Evolutionary conservation across 1,140 invertebrate species (phyloP).

Genomic region (Ephestia elutella): DNA sequence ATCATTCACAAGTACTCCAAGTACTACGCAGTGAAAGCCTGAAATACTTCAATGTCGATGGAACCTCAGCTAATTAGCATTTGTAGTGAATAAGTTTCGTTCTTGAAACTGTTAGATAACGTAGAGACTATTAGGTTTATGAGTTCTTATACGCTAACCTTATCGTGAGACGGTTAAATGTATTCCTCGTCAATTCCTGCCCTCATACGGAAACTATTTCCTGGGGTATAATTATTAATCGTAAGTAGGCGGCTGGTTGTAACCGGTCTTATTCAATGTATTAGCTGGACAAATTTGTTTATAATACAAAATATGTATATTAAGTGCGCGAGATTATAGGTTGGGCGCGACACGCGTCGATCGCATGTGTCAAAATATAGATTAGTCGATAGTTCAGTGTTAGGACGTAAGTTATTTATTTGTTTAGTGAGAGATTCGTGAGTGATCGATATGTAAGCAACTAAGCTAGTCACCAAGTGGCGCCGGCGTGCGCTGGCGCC

Average conservation of each 20-base stretch:
- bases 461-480: conserved; percentile 67
- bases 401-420: conserved; percentile 70
- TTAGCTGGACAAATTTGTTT: conserved; percentile 69
- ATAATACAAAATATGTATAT: conserved; percentile 39
- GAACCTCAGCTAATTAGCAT: conserved; percentile 62
- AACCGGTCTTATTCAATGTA: conserved; percentile 31
- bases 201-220: conserved; percentile 20
- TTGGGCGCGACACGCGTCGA: conserved; percentile 29
- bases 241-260: conserved; percentile 48
- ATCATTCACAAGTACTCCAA: conserved; percentile 25
- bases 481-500: conserved; percentile 25
- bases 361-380: conserved; percentile 41
- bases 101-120: conserved; percentile 63
- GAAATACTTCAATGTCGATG: conserved; percentile 19
- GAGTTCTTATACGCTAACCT: conserved; percentile 29
- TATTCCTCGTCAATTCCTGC: conserved; percentile 48
- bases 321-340: conserved; percentile 22
- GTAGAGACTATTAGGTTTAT: conserved; percentile 66
- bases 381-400: conserved; percentile 39
- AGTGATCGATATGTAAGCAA: conserved; percentile 64
- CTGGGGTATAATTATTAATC: conserved; percentile 25
- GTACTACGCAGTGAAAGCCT: conserved; percentile 38
- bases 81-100: conserved; percentile 65
- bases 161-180: conserved; percentile 32
- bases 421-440: conserved; percentile 58